Evolutionary conservation across 2,113 vertebrate genomes (phyloP), one percentile per base, ranked within the genome.

Genomic region (Candoia aspera): DNA sequence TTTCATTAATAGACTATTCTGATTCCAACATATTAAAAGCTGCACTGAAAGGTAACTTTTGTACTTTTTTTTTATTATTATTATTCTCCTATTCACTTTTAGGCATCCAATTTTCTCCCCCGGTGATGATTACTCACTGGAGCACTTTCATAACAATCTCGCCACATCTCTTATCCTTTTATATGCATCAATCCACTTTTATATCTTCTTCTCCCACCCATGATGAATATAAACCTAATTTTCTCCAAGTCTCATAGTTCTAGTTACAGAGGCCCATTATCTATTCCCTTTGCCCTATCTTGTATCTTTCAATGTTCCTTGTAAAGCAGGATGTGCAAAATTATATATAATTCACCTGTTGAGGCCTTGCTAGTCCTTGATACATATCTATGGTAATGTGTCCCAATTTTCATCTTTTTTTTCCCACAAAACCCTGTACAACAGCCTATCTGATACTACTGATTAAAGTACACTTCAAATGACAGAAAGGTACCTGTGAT

Each of bases 151-250:
- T 46, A 11, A 53, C 58, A 64, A 88, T 91, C 46, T 84, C 88
- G 87, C 53, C 29, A 49, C 12, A n/a, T 86, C 12, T 17, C 64
- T 84, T 58, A 49, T 91, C 42, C 68, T 88, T 93, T 91, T 87
- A 64, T 84, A 88, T 54, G 49, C 89, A 88, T 90, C 68, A 62
- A 84, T 93, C 86, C 57, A 12, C 46, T 54, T 13, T 54, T 68
- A 8, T 54, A 12, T 15, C 59, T 11, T 8, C 6, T 15, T 21
- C 2, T n/a, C 5, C 58, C 64, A 54, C 49, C 68, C 21, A 23
- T 42, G 73, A 57, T 92, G 55, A 93, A 90, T 91, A 26, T 21
- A 87, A 91, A 64, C 6, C 84, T 92, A 94, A 11, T 85, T 91
- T 84, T 84, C 42, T 64, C 15, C 24, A 49, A 6, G 1, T 59